Percentiles rank a stretch among this genome's conserved stretches.
These are phyloP conservation scores for Tuberolachnus salignus DNA, from an alignment of 2,888 invertebrate species.

Conservation along the genomic window DNA sequence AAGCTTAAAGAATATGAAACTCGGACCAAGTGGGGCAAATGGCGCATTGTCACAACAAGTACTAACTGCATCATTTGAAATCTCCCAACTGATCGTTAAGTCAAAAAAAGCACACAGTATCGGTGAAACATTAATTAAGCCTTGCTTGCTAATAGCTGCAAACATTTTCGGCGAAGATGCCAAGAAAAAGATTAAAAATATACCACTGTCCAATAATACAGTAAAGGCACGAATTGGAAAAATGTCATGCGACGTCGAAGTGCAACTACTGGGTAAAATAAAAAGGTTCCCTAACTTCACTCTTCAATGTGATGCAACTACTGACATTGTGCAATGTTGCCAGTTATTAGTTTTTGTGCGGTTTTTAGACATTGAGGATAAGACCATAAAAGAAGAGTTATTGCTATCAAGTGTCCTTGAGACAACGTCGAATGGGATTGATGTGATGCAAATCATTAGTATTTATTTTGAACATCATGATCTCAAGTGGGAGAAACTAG, in stretches of 20 bases:
- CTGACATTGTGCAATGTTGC: conserved; percentile 38
- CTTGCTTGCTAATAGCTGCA: too few relatives aligned
- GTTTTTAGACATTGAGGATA: conserved; percentile 21
- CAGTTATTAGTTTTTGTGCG: conserved; percentile 37
- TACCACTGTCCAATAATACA: too few relatives aligned
- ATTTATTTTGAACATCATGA: conserved; percentile 54
- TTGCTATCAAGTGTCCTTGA: conserved; percentile 33
- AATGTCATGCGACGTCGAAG: conserved; percentile 39
- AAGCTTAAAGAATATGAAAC: too few relatives aligned
- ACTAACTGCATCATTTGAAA: too few relatives aligned
- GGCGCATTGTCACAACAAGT: too few relatives aligned
- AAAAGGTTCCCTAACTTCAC: conserved; percentile 30
- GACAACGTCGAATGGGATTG: conserved; percentile 48
- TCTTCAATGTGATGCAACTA: conserved; percentile 47
- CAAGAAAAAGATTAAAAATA: too few relatives aligned
- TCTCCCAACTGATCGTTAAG: too few relatives aligned
- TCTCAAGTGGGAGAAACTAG: conserved; percentile 47
- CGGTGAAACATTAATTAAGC: too few relatives aligned
- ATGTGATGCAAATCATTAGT: conserved; percentile 52
- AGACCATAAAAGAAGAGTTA: conserved; percentile 41
- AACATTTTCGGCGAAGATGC: too few relatives aligned
- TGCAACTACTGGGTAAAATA: conserved; percentile 22
- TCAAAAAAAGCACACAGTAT: too few relatives aligned
- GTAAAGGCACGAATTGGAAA: neutral
- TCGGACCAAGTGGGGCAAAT: too few relatives aligned